Evolutionary conservation across 2,888 invertebrate species (phyloP).

Genomic region (Desoria tigrina): DNA sequence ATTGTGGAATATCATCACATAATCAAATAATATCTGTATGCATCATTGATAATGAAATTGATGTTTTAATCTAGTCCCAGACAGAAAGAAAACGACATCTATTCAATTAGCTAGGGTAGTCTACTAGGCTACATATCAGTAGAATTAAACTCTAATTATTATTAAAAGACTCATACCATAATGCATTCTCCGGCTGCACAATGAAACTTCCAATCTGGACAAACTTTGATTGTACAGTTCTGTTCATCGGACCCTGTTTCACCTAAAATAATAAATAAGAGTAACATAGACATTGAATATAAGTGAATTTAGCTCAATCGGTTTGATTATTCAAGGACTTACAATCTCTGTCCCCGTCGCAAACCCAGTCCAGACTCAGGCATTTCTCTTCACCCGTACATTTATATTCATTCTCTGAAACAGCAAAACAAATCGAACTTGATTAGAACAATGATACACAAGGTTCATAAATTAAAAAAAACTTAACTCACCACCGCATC

Average conservation of each 20-base stretch:
- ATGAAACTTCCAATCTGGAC: slow-evolving; percentile 56
- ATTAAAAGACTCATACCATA: slow-evolving; percentile 22
- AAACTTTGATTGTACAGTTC: slow-evolving; percentile 56
- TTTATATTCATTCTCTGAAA: slow-evolving; percentile 27
- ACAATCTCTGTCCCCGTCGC: slow-evolving; percentile 16
- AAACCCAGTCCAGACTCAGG: slow-evolving; percentile 27
- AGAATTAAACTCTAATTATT: slow-evolving; percentile 33
- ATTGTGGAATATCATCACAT: too few relatives aligned
- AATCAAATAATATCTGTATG: too few relatives aligned
- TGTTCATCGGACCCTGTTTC: slow-evolving; percentile 78
- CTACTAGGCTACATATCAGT: too few relatives aligned
- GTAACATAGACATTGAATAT: too few relatives aligned
- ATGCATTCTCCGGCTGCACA: slow-evolving; percentile 47
- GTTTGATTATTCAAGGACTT: too few relatives aligned
- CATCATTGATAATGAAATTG: too few relatives aligned
- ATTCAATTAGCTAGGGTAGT: too few relatives aligned
- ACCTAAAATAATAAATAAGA: slow-evolving; percentile 56
- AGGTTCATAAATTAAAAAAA: slow-evolving; percentile 13
- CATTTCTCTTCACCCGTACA: slow-evolving; percentile 21
- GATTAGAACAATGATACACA: too few relatives aligned
- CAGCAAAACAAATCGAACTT: too few relatives aligned
- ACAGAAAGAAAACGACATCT: too few relatives aligned
- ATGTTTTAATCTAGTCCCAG: too few relatives aligned
- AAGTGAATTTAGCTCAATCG: too few relatives aligned
- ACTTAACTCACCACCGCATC: not conserved